Evolutionary conservation across 1,140 invertebrate species (phyloP).

Genomic region (Brachionus plicatilis): DNA sequence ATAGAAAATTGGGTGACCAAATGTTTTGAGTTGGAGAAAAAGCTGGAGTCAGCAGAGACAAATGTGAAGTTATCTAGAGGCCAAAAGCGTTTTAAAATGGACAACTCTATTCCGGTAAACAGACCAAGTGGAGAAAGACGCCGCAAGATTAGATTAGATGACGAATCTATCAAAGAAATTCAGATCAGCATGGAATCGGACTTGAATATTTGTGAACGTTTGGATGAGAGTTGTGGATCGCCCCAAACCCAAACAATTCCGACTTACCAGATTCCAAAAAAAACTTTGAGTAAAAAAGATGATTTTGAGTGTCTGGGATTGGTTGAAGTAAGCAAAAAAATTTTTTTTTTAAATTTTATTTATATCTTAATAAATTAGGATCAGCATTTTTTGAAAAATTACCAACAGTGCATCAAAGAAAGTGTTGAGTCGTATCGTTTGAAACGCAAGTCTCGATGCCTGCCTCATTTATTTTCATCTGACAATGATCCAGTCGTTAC

Average conservation of each 20-base stretch:
- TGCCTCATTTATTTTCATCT: background rate
- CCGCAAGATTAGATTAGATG: background rate
- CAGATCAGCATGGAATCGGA: background rate
- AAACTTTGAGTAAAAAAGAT: background rate
- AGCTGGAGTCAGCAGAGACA: background rate
- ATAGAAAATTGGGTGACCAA: background rate
- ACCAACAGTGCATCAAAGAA: background rate
- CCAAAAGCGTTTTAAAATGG: background rate
- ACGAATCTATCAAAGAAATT: background rate
- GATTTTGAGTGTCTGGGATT: background rate
- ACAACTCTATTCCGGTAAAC: background rate
- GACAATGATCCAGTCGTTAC: background rate
- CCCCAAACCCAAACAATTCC: background rate
- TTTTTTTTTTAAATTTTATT: background rate
- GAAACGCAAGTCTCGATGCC: background rate
- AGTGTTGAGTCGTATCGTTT: background rate
- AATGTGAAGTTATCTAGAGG: background rate
- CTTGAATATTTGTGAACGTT: background rate
- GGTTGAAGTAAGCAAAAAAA: background rate
- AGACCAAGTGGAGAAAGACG: no score
- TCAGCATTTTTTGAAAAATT: background rate
- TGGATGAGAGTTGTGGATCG: background rate
- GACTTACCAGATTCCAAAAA: background rate
- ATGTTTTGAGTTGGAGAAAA: background rate
- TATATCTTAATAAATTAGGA: background rate